Base-by-base conservation (phyloP, 1,140 invertebrate species). In the Hyles vespertilio region DNA sequence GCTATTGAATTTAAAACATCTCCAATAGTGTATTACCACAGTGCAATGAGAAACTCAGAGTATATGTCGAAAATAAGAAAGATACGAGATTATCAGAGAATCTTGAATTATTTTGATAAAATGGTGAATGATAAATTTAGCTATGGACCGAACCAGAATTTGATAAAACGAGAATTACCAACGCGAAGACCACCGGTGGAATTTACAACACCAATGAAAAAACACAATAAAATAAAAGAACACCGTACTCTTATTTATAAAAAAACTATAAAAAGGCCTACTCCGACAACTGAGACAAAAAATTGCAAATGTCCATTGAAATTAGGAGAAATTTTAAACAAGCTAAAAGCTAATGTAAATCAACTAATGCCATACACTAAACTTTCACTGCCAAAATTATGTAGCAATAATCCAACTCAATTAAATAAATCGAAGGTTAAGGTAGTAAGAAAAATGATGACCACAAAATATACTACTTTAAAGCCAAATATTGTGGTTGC, bases 21-120 rank as follows among this genome's bases (percentile, higher is more conserved):
- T 6, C 77, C 79, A 2, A 68, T 82, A 5, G 50, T 76, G 9
- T 70, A 74, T 40, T 75, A 74, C 45, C 78, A 75, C 59, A 75
- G 63, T 61, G 73, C 79, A 5, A 68, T 63, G 7, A 70, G 64
- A 61, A 72, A 73, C 51, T 58, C 69, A n/a, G 77, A 77, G 33
- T 72, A 80, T 52, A 78, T 72, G 22, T 72, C 61, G 49, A 88
- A 77, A 69, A 74, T 74, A 49, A 80, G 74, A 65, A 79, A 80
- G 65, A 74, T 78, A 43, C 74, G 70, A 62, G 76, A 84, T 45
- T 78, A 81, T 58, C 56, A 81, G 59, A 74, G 74, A 58, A 76
- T 83, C 22, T 72, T 83, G 51, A 78, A 80, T 58, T 81, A 79
- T 56, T 63, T 83, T 9, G 74, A 81, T 56, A 82, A 84, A 64